Conservation (phyloP, 2,888 invertebrate genomes). For the Clistopyga incitator region DNA sequence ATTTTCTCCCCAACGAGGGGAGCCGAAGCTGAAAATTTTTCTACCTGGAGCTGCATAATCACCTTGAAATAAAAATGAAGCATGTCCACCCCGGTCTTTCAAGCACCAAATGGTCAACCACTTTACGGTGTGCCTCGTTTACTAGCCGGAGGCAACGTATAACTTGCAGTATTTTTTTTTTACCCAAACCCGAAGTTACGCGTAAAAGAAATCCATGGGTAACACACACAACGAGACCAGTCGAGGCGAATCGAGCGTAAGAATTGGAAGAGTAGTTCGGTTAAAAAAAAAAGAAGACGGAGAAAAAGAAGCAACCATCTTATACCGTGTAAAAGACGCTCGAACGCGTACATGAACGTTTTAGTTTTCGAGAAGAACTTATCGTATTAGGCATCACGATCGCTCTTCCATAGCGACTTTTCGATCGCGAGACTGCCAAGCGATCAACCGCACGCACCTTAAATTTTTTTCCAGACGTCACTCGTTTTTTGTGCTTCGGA, state of each 20-base stretch:
- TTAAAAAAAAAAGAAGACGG: background rate
- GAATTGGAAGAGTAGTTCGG: slow-evolving; percentile 6
- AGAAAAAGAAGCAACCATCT: background rate
- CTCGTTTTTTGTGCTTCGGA: background rate
- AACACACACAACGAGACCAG: slow-evolving; percentile 11
- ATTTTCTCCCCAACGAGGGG: no score
- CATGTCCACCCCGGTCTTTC: slow-evolving; percentile 1
- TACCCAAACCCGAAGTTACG: slow-evolving; percentile 19
- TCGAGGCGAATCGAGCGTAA: slow-evolving; percentile 30
- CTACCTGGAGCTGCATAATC: background rate
- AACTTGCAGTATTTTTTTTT: slow-evolving; percentile 7
- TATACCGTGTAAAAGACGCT: background rate
- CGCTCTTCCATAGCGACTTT: slow-evolving; percentile 13
- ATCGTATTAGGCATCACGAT: slow-evolving; percentile 33
- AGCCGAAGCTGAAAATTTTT: no score
- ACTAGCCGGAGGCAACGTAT: slow-evolving; percentile 12
- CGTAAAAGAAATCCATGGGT: slow-evolving; percentile 12
- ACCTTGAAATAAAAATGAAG: slow-evolving; percentile 3
- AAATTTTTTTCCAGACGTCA: slow-evolving; percentile 20
- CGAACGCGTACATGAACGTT: slow-evolving; percentile 10
- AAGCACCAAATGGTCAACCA: slow-evolving; percentile 5
- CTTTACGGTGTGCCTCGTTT: background rate
- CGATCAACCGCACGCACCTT: slow-evolving; percentile 18
- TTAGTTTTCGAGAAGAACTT: slow-evolving; percentile 24
- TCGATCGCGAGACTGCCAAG: slow-evolving; percentile 12